A percentile compares a stretch with the other conserved stretches of the same genome.
phyloP scores from a whole-genome alignment of 2,113 vertebrate species.

The Epinephelus fuscoguttatus region DNA sequence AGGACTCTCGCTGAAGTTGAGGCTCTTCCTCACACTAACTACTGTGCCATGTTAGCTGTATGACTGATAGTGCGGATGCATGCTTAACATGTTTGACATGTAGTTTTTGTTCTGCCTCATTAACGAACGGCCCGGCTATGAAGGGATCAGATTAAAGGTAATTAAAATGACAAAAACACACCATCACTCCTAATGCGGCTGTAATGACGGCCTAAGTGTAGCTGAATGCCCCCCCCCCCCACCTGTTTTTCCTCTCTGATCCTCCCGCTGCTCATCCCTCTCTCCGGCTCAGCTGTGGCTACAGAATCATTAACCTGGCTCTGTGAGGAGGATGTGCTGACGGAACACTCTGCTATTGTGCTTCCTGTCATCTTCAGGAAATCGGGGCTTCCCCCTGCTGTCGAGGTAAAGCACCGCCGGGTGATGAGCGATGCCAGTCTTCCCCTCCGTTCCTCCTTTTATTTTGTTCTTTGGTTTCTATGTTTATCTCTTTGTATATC shows the following conservation, averaged over 20 bases:
- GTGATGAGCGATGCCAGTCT: conserved; percentile 69
- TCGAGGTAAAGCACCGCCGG: conserved; percentile 74
- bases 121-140: conserved; percentile 65
- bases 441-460: conserved; percentile 42
- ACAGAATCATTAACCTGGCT: conserved; percentile 83
- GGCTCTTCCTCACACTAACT: not conserved
- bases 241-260: conserved; percentile 51
- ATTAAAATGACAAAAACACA: conserved; percentile 84
- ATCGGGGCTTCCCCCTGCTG: conserved; percentile 81
- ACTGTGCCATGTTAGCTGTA: conserved; percentile 41
- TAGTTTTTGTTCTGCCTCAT: conserved; percentile 77
- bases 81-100: conserved; percentile 70
- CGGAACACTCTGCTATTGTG: conserved; percentile 82
- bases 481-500: conserved; percentile 24
- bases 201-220: conserved; percentile 75
- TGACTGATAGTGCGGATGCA: conserved; percentile 58
- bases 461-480: conserved; percentile 35
- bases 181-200: conserved; percentile 73
- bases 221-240: conserved; percentile 62
- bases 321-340: conserved; percentile 80
- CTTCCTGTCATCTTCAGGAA: conserved; percentile 85
- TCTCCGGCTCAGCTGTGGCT: conserved; percentile 71
- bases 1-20: not conserved
- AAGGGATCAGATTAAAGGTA: conserved; percentile 78
- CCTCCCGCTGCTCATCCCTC: conserved; percentile 68